These are phyloP conservation scores for Poecilia gillii DNA, from an alignment of 2,797 vertebrate genomes.

Conservation along the genomic window DNA sequence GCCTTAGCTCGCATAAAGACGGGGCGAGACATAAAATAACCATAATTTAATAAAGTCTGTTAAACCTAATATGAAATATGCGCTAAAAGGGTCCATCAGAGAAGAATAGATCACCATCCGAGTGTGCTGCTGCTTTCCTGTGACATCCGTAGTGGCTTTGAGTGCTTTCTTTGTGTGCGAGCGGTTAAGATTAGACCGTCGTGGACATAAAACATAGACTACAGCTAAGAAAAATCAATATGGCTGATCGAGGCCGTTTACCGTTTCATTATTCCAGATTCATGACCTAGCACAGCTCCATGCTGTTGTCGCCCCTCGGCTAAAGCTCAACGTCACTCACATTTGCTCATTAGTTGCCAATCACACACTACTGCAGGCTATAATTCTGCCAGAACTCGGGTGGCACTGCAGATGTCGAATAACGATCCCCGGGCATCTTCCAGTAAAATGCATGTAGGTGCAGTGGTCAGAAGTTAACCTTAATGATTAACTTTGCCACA, in stretches of 20 bases:
- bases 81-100: slow-evolving; percentile 23
- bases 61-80: slow-evolving; percentile 33
- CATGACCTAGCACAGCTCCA: slow-evolving; percentile 70
- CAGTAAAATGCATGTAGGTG: slow-evolving; percentile 68
- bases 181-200: slow-evolving; percentile 48
- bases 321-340: slow-evolving; percentile 78
- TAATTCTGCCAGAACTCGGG: slow-evolving; percentile 74
- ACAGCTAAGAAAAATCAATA: slow-evolving; percentile 73
- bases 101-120: slow-evolving; percentile 29
- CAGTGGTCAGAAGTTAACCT: slow-evolving; percentile 68
- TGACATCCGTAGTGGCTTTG: slow-evolving; percentile 31
- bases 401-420: slow-evolving; percentile 75
- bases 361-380: slow-evolving; percentile 74
- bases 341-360: slow-evolving; percentile 83
- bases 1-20: slow-evolving; percentile 30
- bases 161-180: slow-evolving; percentile 38
- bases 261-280: slow-evolving; percentile 77
- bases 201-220: slow-evolving; percentile 65
- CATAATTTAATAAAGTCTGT: slow-evolving; percentile 49
- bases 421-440: slow-evolving; percentile 69
- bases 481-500: slow-evolving; percentile 59
- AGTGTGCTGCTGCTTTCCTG: slow-evolving; percentile 32
- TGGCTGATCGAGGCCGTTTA: slow-evolving; percentile 70
- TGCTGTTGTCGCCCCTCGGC: slow-evolving; percentile 72
- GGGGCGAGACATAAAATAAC: slow-evolving; percentile 36